Evolutionary conservation across 2,797 vertebrate genomes (phyloP).

Genomic region (Heliangelus exortis): DNA sequence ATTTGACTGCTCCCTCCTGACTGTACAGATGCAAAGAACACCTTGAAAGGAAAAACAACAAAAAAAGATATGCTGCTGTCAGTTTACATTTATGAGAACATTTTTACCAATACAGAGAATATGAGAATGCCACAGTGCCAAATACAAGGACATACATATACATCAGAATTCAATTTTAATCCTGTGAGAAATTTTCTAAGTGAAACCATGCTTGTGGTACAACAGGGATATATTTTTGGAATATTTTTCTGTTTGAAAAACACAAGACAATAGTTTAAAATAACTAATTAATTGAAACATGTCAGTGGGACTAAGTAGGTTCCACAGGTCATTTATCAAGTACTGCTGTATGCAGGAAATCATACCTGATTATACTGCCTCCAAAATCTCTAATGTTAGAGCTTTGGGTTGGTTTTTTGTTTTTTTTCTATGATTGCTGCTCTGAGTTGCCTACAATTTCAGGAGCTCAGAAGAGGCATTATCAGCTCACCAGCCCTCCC

Average conservation of each 20-base stretch:
- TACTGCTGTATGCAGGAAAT: not conserved
- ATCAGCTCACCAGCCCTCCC: not conserved
- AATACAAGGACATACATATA: not conserved
- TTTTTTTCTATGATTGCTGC: not conserved
- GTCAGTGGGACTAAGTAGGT: not conserved
- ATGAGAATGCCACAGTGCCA: not conserved
- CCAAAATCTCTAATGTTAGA: not conserved
- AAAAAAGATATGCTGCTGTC: not conserved
- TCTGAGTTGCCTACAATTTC: not conserved
- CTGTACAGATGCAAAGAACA: constrained; percentile 94
- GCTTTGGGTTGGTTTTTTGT: rapidly evolving
- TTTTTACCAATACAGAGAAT: constrained; percentile 7
- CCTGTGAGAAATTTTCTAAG: not conserved
- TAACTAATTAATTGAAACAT: not conserved
- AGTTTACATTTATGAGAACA: constrained; percentile 37
- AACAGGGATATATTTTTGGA: not conserved
- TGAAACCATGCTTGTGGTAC: not conserved
- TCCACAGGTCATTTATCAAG: not conserved
- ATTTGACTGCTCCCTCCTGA: constrained; percentile 92
- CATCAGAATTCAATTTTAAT: constrained; percentile 4
- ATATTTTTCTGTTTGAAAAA: not conserved
- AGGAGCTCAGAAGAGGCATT: not conserved
- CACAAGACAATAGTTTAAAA: not conserved
- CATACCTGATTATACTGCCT: not conserved
- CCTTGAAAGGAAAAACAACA: constrained; percentile 75